These are phyloP conservation scores for Pseudomyrmex cubaensis DNA, from an alignment of 1,140 invertebrate genomes.

Conservation along the genomic window DNA sequence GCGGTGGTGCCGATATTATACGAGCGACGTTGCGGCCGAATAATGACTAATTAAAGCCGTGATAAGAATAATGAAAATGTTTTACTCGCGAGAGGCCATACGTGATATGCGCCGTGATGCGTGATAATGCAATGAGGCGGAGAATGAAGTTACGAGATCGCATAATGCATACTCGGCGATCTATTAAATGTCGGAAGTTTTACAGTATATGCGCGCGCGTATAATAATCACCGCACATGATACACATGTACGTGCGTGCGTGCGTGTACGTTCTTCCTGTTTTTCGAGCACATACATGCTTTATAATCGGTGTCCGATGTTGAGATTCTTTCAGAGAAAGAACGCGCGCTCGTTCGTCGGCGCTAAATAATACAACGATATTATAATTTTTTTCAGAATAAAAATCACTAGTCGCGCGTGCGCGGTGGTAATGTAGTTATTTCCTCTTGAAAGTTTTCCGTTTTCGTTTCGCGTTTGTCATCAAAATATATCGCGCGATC, in stretches of 20 bases:
- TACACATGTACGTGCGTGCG: background rate
- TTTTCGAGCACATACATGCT: background rate
- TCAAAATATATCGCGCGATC: background rate
- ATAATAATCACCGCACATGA: background rate
- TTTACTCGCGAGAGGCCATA: background rate
- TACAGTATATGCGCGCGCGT: background rate
- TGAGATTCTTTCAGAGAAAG: background rate
- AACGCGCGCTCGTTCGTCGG: background rate
- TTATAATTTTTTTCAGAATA: slow-evolving; percentile 2
- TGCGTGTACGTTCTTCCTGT: slow-evolving; percentile 29
- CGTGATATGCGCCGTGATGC: slow-evolving; percentile 15
- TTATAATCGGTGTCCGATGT: slow-evolving; percentile 12
- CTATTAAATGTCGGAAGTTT: slow-evolving; percentile 32
- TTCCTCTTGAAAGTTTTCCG: background rate
- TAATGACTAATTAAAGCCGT: slow-evolving; percentile 49
- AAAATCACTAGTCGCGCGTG: background rate
- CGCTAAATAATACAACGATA: background rate
- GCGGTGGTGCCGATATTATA: background rate
- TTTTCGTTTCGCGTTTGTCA: background rate
- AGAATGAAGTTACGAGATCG: slow-evolving; percentile 44
- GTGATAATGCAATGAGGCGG: slow-evolving; percentile 36
- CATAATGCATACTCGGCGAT: slow-evolving; percentile 36
- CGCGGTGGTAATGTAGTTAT: too few relatives aligned
- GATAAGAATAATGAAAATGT: slow-evolving; percentile 52
- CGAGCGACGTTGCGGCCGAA: background rate